A percentile compares a stretch with the other conserved stretches of the same genome.
phyloP scores from a whole-genome alignment of 2,888 invertebrate species.

The Fissipunctia ypsillon region DNA sequence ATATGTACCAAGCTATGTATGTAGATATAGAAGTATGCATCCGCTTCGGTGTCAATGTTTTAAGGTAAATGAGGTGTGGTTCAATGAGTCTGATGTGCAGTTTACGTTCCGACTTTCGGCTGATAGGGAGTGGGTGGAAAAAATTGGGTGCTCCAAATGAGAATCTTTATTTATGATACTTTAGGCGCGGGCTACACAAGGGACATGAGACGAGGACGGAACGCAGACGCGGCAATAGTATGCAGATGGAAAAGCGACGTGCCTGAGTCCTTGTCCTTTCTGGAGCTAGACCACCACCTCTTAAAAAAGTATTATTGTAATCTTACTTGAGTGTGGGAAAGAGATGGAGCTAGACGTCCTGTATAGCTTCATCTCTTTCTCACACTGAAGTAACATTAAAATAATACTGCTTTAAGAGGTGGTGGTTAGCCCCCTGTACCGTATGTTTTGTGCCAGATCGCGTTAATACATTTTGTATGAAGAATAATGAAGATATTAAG shows the following conservation, averaged over 20 bases:
- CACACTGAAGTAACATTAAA: too few relatives aligned
- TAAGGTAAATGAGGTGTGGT: slow-evolving; percentile 34
- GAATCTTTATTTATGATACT: neutral
- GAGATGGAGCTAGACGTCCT: too few relatives aligned
- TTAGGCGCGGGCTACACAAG: neutral
- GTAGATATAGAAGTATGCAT: slow-evolving; percentile 23
- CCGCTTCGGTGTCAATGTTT: slow-evolving; percentile 47
- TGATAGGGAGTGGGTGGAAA: neutral
- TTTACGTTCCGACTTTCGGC: neutral
- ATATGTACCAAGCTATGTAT: slow-evolving; percentile 15
- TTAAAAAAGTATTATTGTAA: too few relatives aligned
- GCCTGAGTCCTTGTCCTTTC: neutral
- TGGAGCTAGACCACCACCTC: too few relatives aligned
- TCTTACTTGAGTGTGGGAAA: too few relatives aligned
- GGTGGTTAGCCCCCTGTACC: too few relatives aligned
- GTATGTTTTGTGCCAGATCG: too few relatives aligned
- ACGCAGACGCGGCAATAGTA: neutral
- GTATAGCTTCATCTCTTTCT: too few relatives aligned
- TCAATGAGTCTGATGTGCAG: slow-evolving; percentile 26
- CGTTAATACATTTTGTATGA: too few relatives aligned
- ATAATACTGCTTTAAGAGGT: too few relatives aligned
- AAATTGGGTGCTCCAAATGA: neutral
- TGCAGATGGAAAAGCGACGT: neutral
- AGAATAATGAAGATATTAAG: too few relatives aligned
- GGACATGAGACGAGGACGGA: neutral